These are phyloP conservation scores for Mesoligia furuncula DNA, from an alignment of 2,888 invertebrate species.

Conservation along the genomic window DNA sequence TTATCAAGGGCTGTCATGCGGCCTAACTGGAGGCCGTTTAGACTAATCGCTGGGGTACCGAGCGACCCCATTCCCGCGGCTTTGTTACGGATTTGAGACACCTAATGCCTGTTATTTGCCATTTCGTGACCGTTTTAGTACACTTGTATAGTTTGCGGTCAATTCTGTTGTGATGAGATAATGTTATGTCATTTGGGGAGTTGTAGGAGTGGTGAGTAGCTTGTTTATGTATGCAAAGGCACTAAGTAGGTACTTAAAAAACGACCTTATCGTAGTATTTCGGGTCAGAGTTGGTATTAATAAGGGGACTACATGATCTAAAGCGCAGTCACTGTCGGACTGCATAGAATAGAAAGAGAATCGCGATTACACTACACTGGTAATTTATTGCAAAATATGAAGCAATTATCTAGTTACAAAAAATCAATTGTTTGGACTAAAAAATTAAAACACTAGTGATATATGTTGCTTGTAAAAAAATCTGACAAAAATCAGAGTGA, in stretches of 20 bases:
- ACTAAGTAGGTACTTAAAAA: background rate
- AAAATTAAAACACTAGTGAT: too few species aligned
- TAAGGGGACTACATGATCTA: background rate
- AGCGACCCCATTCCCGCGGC: conserved; percentile 47
- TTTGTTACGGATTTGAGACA: conserved; percentile 58
- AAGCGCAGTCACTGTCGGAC: too few species aligned
- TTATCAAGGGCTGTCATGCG: conserved; percentile 56
- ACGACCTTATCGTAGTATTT: background rate
- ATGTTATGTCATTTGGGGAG: conserved; percentile 19
- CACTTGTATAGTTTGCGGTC: conserved; percentile 48
- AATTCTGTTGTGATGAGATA: conserved; percentile 30
- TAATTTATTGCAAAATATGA: too few species aligned
- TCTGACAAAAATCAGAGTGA: too few species aligned
- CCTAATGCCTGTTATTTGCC: conserved; percentile 53
- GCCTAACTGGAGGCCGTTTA: conserved; percentile 44
- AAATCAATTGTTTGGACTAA: too few species aligned
- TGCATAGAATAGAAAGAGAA: too few species aligned
- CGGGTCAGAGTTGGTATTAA: background rate
- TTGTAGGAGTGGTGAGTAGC: background rate
- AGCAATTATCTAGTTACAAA: too few species aligned
- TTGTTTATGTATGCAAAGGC: background rate
- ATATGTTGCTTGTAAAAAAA: too few species aligned
- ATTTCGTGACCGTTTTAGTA: conserved; percentile 44
- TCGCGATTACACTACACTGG: too few species aligned
- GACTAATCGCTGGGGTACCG: conserved; percentile 56